phyloP scores from a whole-genome alignment of 2,113 vertebrate genomes.

The Urocitellus parryii region DNA sequence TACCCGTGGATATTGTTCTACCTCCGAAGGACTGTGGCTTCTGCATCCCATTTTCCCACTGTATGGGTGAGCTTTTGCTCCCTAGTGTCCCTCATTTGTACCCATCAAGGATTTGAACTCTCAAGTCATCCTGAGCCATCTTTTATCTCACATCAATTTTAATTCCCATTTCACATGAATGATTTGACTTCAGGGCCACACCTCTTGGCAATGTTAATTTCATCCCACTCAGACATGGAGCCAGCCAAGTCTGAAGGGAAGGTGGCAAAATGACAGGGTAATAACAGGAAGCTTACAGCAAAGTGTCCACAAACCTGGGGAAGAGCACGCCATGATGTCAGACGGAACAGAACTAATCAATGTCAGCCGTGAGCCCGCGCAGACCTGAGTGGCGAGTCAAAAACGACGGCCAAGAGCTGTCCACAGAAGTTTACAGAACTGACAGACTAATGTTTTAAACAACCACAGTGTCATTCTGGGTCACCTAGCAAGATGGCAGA shows the following conservation, averaged over 20 bases:
- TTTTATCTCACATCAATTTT: not conserved
- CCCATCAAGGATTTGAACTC: not conserved
- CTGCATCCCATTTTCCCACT: not conserved
- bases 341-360: constrained; percentile 66
- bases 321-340: constrained; percentile 62
- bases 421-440: constrained; percentile 35
- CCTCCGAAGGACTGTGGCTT: not conserved
- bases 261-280: constrained; percentile 72
- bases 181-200: constrained; percentile 61
- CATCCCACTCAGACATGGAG: not conserved
- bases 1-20: too few species aligned
- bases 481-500: constrained; percentile 47
- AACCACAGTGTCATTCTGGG: not conserved
- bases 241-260: constrained; percentile 68
- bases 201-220: constrained; percentile 66
- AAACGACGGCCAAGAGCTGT: constrained; percentile 62
- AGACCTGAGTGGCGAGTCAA: constrained; percentile 41
- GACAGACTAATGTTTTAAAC: constrained; percentile 63
- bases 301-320: constrained; percentile 61
- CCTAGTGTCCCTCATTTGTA: not conserved
- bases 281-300: constrained; percentile 72
- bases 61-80: not conserved
- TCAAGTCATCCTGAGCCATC: not conserved
- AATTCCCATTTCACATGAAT: constrained; percentile 18
- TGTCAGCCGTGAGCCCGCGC: not conserved